A percentile compares a stretch with the other conserved stretches of the same genome.
Conservation (phyloP, 2,113 vertebrate species). For the Sardina pilchardus region DNA sequence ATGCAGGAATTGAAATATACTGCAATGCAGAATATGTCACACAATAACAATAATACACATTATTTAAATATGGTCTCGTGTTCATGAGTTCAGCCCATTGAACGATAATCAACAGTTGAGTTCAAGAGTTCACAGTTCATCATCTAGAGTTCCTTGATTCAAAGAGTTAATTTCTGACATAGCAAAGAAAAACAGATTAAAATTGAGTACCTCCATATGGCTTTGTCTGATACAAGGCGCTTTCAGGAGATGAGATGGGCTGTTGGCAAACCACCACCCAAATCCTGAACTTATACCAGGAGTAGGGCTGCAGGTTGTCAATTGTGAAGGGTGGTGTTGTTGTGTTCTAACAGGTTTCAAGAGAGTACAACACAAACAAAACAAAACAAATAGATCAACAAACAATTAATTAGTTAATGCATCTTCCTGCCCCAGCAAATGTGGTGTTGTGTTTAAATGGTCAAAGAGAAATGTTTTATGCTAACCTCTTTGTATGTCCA, state of each 20-base stretch:
- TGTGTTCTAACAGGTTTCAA: slow-evolving; percentile 58
- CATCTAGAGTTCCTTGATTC: too few relatives aligned
- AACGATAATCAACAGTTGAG: background rate
- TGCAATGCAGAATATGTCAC: background rate
- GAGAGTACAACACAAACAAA: slow-evolving; percentile 16
- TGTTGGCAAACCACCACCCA: slow-evolving; percentile 73
- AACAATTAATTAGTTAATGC: background rate
- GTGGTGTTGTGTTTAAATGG: too few relatives aligned
- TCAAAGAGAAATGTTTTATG: background rate
- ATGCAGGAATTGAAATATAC: background rate
- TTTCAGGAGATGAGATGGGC: slow-evolving; percentile 63
- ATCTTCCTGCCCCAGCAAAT: too few relatives aligned
- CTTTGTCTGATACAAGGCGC: slow-evolving; percentile 65
- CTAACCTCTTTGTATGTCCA: slow-evolving; percentile 74
- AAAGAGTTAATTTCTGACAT: background rate
- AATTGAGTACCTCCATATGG: slow-evolving; percentile 69
- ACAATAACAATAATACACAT: background rate
- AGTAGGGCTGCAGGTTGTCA: slow-evolving; percentile 69
- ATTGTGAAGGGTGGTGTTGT: slow-evolving; percentile 60
- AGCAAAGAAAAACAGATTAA: background rate
- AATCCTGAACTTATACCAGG: slow-evolving; percentile 71
- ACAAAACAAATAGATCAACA: slow-evolving; percentile 8
- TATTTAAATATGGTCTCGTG: background rate
- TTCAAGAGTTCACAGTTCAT: too few relatives aligned
- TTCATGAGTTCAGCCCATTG: background rate